Base-by-base conservation (phyloP, 2,113 vertebrate species). In the Albula glossodonta region DNA sequence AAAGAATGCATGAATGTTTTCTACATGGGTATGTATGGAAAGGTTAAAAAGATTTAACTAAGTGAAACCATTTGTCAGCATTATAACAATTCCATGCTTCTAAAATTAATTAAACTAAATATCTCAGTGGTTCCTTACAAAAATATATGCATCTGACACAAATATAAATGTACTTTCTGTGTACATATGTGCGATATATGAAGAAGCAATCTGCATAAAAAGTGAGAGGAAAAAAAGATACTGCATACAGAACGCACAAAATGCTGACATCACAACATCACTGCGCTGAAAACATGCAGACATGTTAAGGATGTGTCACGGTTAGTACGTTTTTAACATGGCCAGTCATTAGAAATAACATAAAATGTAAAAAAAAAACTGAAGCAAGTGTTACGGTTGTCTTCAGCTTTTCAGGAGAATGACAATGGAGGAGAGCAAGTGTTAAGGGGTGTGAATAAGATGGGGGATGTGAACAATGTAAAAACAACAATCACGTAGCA, bases 281-380 rank as follows among this genome's bases (percentile, higher is more conserved):
- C 83, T 85, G 70, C 83, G 51, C 50, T 70, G 81, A 51, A 52
- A 88, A 84, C 92, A 93, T 92, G 91, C 92, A 87, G 81, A 52
- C 79, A 60, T 56, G 60, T 48, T 77, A 87, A 82, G 79, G 82
- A 82, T 51, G 60, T 22, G 88, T 52, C 60, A 25, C 41, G 86
- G 86, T 86, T n/a, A 82, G 82, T 87, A 86, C 74, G 86, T 88
- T 84, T 77, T 63, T 70, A 70, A 87, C 41, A 70, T 25, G 8
- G 49, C 70, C 57, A 83, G 31, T 78, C 41, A 80, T 7, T 52
- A 57, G 5, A 49, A 51, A 84, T 66, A 84, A 52, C 50, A 51
- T 6, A 31, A 78, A 51, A 56, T 15, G 57, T 52, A 53, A 85
- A 57, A 41, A 41, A 78, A 77, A 84, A 10, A 85, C 53, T 41